Conservation (phyloP, 1,140 invertebrate species). For the Apis cerana region DNA sequence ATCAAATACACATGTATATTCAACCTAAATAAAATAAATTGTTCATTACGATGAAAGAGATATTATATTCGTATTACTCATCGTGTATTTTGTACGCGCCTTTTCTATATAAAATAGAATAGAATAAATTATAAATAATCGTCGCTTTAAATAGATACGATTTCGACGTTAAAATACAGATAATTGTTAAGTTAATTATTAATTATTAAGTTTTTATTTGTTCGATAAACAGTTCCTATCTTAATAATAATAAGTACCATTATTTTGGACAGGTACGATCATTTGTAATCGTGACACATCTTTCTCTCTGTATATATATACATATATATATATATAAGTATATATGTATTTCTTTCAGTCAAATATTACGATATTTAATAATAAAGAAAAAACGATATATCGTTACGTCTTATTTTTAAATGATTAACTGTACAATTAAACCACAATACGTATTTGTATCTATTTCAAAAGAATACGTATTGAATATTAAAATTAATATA, state of each 20-base stretch:
- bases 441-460: neutral
- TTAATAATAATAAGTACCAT: constrained; percentile 17
- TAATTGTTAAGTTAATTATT: neutral
- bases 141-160: neutral
- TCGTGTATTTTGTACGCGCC: constrained; percentile 49
- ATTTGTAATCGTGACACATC: neutral
- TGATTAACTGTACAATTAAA: constrained; percentile 3
- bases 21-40: constrained; percentile 21
- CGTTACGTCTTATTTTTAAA: neutral
- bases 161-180: constrained; percentile 19
- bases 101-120: constrained; percentile 48
- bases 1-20: neutral
- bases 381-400: constrained; percentile 15
- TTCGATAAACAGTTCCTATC: neutral
- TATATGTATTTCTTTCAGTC: constrained; percentile 8
- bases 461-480: neutral
- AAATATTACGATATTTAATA: constrained; percentile 13
- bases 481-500: neutral
- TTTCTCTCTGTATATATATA: neutral
- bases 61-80: constrained; percentile 9
- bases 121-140: constrained; percentile 38
- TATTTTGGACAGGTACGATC: constrained; percentile 12
- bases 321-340: no score
- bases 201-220: neutral
- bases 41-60: constrained; percentile 2